phyloP scores from a whole-genome alignment of 2,797 vertebrate species.

The Premnoplex brunnescens region DNA sequence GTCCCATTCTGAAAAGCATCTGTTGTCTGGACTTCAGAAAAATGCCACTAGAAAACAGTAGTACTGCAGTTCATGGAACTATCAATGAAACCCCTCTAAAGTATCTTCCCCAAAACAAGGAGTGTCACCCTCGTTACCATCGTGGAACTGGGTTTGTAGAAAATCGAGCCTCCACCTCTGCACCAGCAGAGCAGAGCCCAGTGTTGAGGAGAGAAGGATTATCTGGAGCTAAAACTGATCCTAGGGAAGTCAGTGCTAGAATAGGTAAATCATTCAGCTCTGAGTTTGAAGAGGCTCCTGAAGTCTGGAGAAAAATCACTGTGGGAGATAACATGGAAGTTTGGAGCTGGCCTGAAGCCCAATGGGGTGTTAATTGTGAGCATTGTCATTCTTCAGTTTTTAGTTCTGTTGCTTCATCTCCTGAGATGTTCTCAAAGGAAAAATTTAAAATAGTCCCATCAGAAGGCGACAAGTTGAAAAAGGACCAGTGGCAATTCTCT shows the following conservation, averaged over 20 bases:
- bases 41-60: neutral
- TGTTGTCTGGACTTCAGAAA: slow-evolving; percentile 4
- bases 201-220: neutral
- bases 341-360: neutral
- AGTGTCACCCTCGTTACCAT: neutral
- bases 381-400: slow-evolving; percentile 11
- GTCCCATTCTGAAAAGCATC: neutral
- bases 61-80: neutral
- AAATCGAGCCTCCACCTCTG: neutral
- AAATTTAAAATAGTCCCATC: neutral
- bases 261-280: neutral
- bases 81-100: neutral
- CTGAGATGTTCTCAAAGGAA: slow-evolving; percentile 24
- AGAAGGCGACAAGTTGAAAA: slow-evolving; percentile 27
- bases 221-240: neutral
- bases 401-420: slow-evolving; percentile 30
- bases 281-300: slow-evolving; percentile 4
- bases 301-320: neutral
- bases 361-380: neutral
- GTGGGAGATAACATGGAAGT: neutral
- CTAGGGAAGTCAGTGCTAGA: neutral
- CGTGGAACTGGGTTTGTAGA: neutral
- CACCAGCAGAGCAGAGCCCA: neutral
- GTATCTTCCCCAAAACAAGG: neutral
- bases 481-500: slow-evolving; percentile 2